Evolutionary conservation across 2,797 vertebrate species (phyloP).

Genomic region (Poeciliopsis presidionis): DNA sequence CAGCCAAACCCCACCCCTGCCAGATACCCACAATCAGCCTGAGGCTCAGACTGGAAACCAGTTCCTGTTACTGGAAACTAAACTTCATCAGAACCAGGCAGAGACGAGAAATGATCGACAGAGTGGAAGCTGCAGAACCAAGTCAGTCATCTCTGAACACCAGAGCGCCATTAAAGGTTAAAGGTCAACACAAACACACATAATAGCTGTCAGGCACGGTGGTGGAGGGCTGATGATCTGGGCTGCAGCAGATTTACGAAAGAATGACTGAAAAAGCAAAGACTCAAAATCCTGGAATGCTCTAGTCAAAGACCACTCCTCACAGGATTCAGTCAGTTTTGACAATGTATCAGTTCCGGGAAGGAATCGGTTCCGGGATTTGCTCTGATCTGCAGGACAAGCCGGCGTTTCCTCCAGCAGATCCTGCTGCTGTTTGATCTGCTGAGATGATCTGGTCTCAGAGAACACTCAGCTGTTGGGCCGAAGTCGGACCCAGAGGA

Average conservation of each 20-base stretch:
- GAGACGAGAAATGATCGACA: neutral
- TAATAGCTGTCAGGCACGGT: neutral
- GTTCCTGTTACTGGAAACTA: neutral
- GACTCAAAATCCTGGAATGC: neutral
- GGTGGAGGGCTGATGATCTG: neutral
- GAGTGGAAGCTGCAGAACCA: too few relatives aligned
- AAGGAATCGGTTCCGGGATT: neutral
- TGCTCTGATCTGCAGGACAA: neutral
- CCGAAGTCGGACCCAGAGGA: neutral
- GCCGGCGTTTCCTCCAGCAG: neutral
- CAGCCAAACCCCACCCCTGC: neutral
- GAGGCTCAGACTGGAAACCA: neutral
- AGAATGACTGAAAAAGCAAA: neutral
- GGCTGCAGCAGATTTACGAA: neutral
- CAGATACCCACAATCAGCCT: neutral
- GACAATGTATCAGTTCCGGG: neutral
- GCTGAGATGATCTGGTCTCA: neutral
- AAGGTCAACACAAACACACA: neutral
- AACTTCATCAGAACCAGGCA: neutral
- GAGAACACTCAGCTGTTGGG: neutral
- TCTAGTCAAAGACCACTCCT: neutral
- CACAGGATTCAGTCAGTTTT: neutral
- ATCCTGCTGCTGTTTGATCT: neutral
- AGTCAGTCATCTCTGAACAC: too few relatives aligned
- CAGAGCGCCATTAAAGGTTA: neutral